These are phyloP conservation scores for Diadromus collaris DNA, from an alignment of 2,888 invertebrate genomes.

Conservation along the genomic window DNA sequence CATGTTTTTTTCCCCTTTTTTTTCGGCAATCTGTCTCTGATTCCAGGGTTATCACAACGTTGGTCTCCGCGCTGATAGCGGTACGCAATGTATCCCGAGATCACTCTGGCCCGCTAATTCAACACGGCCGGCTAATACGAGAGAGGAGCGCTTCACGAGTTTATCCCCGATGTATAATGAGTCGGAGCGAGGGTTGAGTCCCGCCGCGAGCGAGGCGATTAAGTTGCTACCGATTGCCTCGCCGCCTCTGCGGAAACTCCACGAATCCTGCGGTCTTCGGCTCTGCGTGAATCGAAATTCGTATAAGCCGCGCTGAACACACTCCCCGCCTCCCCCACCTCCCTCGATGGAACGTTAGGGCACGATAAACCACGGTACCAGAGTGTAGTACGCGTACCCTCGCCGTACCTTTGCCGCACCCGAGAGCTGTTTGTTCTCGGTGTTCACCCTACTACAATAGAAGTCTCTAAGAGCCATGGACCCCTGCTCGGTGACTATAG, in stretches of 20 bases:
- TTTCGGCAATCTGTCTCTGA: constrained; percentile 21
- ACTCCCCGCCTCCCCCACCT: not conserved
- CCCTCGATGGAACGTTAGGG: constrained; percentile 16
- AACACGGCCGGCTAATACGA: constrained; percentile 38
- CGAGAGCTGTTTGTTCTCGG: constrained; percentile 51
- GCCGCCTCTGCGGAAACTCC: constrained; percentile 21
- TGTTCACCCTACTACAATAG: constrained; percentile 36
- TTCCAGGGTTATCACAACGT: not conserved
- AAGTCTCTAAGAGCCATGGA: constrained; percentile 41
- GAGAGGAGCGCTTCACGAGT: constrained; percentile 33
- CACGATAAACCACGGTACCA: constrained; percentile 30
- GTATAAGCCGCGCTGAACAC: not conserved
- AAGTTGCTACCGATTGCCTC: constrained; percentile 17
- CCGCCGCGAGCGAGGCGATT: not conserved
- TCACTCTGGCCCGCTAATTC: constrained; percentile 35
- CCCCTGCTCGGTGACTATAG: constrained; percentile 38
- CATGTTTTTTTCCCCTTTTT: not conserved
- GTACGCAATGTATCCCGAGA: constrained; percentile 18
- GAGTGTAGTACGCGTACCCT: constrained; percentile 25
- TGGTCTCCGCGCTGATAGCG: not conserved
- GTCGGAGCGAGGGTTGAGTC: not conserved
- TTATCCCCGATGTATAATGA: constrained; percentile 37
- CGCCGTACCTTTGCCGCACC: constrained; percentile 41
- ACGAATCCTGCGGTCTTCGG: constrained; percentile 19
- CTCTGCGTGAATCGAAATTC: constrained; percentile 35